These are phyloP conservation scores for Alligator sinensis DNA, from an alignment of 2,113 vertebrate species.

Conservation along the genomic window DNA sequence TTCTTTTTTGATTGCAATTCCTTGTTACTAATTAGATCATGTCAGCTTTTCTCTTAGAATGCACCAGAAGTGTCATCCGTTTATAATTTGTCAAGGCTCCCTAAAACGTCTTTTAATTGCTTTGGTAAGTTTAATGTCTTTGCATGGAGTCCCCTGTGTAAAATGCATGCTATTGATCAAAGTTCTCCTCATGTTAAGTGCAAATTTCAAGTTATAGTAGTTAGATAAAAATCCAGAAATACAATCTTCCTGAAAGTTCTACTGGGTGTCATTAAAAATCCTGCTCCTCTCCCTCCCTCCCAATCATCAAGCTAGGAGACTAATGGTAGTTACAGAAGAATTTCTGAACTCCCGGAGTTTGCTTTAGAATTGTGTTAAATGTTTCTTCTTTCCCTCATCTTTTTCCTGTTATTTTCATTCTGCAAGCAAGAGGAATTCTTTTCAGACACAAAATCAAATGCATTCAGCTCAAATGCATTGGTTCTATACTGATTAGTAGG, in stretches of 20 bases:
- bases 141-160: conserved; percentile 9
- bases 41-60: conserved; percentile 41
- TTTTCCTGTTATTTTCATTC: not conserved
- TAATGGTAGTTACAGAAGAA: not conserved
- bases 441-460: not conserved
- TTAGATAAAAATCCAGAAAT: conserved; percentile 1
- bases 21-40: conserved; percentile 20
- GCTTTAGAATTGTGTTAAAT: not conserved
- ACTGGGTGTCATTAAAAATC: not conserved
- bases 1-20: not conserved
- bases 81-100: conserved; percentile 53
- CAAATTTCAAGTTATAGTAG: conserved; percentile 45
- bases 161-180: conserved; percentile 63
- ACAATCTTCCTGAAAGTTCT: conserved; percentile 2
- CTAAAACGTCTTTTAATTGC: conserved; percentile 57
- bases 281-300: not conserved
- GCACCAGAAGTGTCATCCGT: conserved; percentile 29
- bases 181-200: conserved; percentile 37
- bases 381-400: not conserved
- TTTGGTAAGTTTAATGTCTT: conserved; percentile 55
- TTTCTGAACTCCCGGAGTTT: not conserved
- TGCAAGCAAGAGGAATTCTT: not conserved
- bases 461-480: not conserved
- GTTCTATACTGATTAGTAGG: not conserved
- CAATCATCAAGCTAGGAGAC: not conserved